Evolutionary conservation across 1,140 invertebrate genomes (phyloP), one percentile per base, ranked within the genome.

Genomic region (Anagrus nilaparvatae): DNA sequence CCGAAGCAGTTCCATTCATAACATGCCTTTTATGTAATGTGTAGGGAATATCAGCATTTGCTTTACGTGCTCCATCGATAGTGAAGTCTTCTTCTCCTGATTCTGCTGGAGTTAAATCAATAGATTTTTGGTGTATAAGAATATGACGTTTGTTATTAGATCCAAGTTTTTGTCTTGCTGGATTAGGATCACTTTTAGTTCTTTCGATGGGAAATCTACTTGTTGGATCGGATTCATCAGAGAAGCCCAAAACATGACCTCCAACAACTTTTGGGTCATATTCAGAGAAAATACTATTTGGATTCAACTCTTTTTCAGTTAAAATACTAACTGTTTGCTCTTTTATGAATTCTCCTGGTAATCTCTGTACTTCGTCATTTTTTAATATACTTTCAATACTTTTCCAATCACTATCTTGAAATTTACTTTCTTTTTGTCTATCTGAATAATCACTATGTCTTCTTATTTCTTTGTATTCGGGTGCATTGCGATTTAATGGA

Each of bases 71-170:
- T 23, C 60, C 65, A 40, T 73, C 72, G 9, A 68, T 74, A 20
- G 84, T 76, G 0, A 79, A 77, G 53, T 85, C 82, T 58, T 84
- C 82, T 53, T 86, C 82, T 20, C 82, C 84, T 1, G 81, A 82
- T 60, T 85, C 84, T 0, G 82, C 81, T 1, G 84, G 83, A 8
- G 84, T 86, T 5, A 87, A 62, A 56, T 87, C 85, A 45, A 89
- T 86, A 0, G 83, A 87, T 56, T 87, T 87, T 51, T 87, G 85
- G 61, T 87, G 84, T 74, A 82, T 86, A n/a, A 88, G 60, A 25
- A 84, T 75, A 56, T 83, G 77, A 3, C 82, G 71, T 20, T 82
- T 71, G 8, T 75, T 79, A 53, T 76, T 82, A 17, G 79, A 81
- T 40, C 76, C 80, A 44, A 84, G 67, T 30, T 79, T 70, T 38